Conservation (phyloP, 2,113 vertebrate genomes). For the Lipophrys pholis region DNA sequence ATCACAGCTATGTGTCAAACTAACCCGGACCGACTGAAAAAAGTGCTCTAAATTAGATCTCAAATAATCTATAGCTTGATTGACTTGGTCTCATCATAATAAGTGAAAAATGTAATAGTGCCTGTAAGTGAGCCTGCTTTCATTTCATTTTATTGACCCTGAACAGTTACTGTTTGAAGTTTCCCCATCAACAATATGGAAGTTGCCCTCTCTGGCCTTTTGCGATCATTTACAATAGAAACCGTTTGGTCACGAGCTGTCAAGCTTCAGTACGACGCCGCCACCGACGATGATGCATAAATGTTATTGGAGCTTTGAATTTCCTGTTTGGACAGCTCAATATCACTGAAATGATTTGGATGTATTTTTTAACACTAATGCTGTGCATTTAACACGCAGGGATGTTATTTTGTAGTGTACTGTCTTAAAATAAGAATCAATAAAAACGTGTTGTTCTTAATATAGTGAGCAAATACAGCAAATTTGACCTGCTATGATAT, state of each 20-base stretch:
- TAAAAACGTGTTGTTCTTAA: not conserved
- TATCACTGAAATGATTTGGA: no score
- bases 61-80: no score
- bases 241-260: not conserved
- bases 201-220: not conserved
- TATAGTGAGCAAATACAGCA: constrained; percentile 20
- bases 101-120: not conserved
- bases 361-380: not conserved
- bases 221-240: not conserved
- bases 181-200: not conserved
- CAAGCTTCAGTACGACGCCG: not conserved
- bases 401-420: no score
- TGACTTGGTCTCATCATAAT: not conserved
- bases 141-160: not conserved
- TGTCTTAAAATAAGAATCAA: no score
- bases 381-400: no score
- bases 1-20: no score
- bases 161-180: not conserved
- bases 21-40: no score
- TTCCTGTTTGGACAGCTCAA: not conserved
- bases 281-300: not conserved
- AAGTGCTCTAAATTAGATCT: no score
- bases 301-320: not conserved
- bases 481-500: not conserved
- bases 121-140: not conserved